Evolutionary conservation across 2,797 vertebrate species (phyloP).

Genomic region (Melanogrammus aeglefinus): DNA sequence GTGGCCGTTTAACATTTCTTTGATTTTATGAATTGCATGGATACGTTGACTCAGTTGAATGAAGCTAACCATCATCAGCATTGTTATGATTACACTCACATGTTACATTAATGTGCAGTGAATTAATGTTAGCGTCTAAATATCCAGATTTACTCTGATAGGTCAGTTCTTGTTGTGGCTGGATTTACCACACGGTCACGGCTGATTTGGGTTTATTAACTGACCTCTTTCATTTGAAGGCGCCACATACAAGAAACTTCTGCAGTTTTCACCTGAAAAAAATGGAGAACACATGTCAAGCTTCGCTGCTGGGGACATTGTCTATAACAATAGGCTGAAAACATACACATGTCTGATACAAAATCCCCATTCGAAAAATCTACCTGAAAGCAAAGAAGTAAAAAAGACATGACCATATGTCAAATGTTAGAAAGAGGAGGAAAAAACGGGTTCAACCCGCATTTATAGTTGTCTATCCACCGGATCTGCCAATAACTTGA

Average conservation of each 20-base stretch:
- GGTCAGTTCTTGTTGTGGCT: not conserved
- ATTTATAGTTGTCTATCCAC: not conserved
- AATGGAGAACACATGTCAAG: conserved; percentile 18
- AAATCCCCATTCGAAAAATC: not conserved
- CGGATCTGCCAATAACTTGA: not conserved
- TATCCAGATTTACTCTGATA: not conserved
- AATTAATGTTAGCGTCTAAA: not conserved
- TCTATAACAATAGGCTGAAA: not conserved
- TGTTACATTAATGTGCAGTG: not conserved
- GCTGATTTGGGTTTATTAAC: conserved; percentile 13
- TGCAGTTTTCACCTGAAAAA: conserved; percentile 84
- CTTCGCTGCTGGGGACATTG: conserved; percentile 15
- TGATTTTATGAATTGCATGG: not conserved
- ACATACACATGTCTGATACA: not conserved
- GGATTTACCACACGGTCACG: no score
- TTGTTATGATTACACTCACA: not conserved
- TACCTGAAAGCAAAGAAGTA: not conserved
- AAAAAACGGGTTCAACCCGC: not conserved
- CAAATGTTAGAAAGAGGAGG: conserved; percentile 12
- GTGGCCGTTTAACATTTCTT: not conserved
- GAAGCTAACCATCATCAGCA: not conserved
- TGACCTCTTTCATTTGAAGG: conserved; percentile 84
- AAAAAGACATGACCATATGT: conserved; percentile 21
- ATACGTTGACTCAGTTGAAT: not conserved
- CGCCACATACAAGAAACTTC: conserved; percentile 85